A percentile compares a stretch with the other conserved stretches of the same genome.
These are phyloP conservation scores for Perognathus longimembris DNA, from an alignment of 2,113 vertebrate genomes.

Conservation along the genomic window DNA sequence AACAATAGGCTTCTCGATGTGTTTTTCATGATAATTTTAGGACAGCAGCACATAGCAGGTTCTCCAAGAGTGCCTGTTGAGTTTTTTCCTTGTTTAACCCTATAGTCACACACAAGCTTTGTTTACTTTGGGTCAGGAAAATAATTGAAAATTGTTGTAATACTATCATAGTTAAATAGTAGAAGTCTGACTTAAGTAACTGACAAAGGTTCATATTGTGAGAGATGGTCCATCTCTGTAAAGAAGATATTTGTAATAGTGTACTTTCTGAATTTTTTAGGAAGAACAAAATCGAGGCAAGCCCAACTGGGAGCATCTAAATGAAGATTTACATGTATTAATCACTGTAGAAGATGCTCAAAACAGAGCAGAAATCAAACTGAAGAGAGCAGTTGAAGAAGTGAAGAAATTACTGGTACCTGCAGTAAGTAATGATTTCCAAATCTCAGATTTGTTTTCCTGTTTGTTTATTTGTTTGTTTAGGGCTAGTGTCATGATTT, in stretches of 20 bases:
- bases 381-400: slow-evolving; percentile 96
- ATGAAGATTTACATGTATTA: slow-evolving; percentile 97
- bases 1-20: neutral
- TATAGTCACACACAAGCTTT: neutral
- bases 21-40: neutral
- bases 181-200: neutral
- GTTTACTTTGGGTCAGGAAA: neutral
- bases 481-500: no score
- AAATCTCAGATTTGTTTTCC: neutral
- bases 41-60: neutral
- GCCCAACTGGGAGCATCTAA: slow-evolving; percentile 98
- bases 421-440: slow-evolving; percentile 91
- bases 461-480: neutral
- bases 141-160: neutral
- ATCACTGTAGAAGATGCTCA: slow-evolving; percentile 98
- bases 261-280: slow-evolving; percentile 83
- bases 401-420: slow-evolving; percentile 97
- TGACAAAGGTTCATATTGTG: neutral
- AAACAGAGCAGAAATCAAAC: slow-evolving; percentile 97
- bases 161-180: slow-evolving; percentile 2
- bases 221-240: neutral
- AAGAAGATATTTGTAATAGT: neutral
- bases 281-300: slow-evolving; percentile 98
- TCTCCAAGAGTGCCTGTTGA: neutral
- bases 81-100: neutral